Percentiles rank a stretch among this genome's conserved stretches.
phyloP scores from a whole-genome alignment of 2,888 invertebrate species.

The Standfussiana lucernea region DNA sequence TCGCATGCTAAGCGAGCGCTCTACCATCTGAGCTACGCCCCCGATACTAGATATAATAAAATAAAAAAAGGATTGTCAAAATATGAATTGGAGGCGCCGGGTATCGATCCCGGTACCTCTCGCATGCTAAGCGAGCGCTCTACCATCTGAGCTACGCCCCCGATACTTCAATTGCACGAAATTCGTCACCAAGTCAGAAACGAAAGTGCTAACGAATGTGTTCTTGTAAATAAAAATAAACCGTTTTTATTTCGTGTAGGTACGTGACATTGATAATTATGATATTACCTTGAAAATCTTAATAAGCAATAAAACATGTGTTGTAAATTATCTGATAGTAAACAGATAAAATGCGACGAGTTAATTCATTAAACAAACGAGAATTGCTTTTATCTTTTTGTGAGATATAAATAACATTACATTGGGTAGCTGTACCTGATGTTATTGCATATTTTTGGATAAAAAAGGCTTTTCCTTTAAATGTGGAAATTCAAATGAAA shows the following conservation, averaged over 20 bases:
- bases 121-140: conserved; percentile 91
- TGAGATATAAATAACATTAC: neutral
- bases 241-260: neutral
- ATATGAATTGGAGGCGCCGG: conserved; percentile 87
- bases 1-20: conserved; percentile 91
- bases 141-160: conserved; percentile 91
- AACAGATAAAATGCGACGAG: conserved; percentile 8
- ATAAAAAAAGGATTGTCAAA: neutral
- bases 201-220: conserved; percentile 33
- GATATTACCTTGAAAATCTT: conserved; percentile 48
- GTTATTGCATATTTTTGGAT: neutral
- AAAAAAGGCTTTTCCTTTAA: neutral
- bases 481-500: no score
- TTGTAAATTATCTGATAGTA: conserved; percentile 45
- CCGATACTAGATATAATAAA: no score
- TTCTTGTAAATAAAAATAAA: conserved; percentile 24
- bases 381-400: conserved; percentile 4
- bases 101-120: conserved; percentile 91
- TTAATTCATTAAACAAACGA: neutral
- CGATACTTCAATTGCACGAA: conserved; percentile 48
- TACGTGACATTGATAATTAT: conserved; percentile 44
- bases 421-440: neutral
- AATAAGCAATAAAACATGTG: conserved; percentile 40
- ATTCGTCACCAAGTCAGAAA: conserved; percentile 8
- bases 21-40: conserved; percentile 91